Evolutionary conservation across 2,888 invertebrate genomes (phyloP), one percentile per base, ranked within the genome.

Genomic region (Hemithea aestivaria): DNA sequence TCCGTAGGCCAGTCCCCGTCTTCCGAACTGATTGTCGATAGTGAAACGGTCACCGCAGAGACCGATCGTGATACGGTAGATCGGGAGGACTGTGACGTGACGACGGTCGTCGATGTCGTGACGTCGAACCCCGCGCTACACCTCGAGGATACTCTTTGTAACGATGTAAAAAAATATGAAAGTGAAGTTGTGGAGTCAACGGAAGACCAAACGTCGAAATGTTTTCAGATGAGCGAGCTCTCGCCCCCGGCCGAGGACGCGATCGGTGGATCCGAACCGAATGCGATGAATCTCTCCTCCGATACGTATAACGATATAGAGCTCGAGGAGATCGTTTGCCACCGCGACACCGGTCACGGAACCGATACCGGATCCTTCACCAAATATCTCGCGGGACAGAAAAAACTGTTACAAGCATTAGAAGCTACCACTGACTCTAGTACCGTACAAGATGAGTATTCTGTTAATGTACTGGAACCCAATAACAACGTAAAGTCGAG

Each of bases 341-440:
- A 42, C 20, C 45, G 47, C 45, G 39, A 39, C 32, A 37, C 44
- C 37, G 47, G 42, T 12, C 26, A 54, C 36, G 48, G 27, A 39
- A 30, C 27, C 31, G 27, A 40, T 24, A 48, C 56, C 10, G 48
- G 57, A 36, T 53, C 62, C 7, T 73, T 71, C 52, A 57, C 58
- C 7, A 46, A 65, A 40, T 76, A 64, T 54, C 56, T 72, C 26
- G 56, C 56, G 21, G 53, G 59, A 10, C 77, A 77, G 58, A 51
- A 68, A 27, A 66, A 62, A 35, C 45, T 78, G 20, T 44, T 76
- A 10, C 35, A 60, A 31, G 59, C 53, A 10, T 56, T 77, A 35
- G 54, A 66, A 53, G 42, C 39, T 20, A 48, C 39, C 16, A 48
- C 42, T 34, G 41, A 49, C 37, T 26, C 40, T n/a, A 35, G 24